Percentiles rank a stretch among this genome's conserved stretches.
phyloP scores from a whole-genome alignment of 35 echinoderm and acorn worm species.

The Nesometra sesokonis region DNA sequence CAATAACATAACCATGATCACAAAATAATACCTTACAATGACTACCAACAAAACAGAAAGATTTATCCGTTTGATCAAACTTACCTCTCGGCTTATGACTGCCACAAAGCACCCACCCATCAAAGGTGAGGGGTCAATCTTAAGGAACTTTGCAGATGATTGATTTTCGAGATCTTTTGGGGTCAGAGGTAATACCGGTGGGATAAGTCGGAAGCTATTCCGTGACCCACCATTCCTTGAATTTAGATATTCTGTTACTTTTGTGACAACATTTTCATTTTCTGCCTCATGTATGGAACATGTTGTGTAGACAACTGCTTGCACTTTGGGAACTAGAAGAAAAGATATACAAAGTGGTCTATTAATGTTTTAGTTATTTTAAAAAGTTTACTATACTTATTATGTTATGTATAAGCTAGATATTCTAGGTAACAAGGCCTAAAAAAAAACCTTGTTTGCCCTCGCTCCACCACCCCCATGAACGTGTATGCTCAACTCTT shows the following conservation, averaged over 20 bases:
- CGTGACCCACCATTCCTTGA: conserved; percentile 18
- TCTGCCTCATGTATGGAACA: conserved; percentile 73
- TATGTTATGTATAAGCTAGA: too few relatives aligned
- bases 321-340: conserved; percentile 66
- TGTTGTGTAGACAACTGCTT: conserved; percentile 83
- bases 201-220: conserved; percentile 55
- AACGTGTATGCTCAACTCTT: too few relatives aligned
- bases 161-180: conserved; percentile 67
- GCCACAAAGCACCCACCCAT: conserved; percentile 91
- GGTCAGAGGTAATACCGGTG: conserved; percentile 73
- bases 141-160: conserved; percentile 40
- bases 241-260: conserved; percentile 65
- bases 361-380: too few relatives aligned
- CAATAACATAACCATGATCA: too few relatives aligned
- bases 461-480: too few relatives aligned
- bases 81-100: conserved; percentile 83
- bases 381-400: too few relatives aligned
- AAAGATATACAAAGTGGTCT: neutral
- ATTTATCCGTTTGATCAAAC: neutral
- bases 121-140: conserved; percentile 39
- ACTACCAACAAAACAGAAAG: too few relatives aligned
- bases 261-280: conserved; percentile 95
- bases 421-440: too few relatives aligned
- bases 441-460: too few relatives aligned
- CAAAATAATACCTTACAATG: too few relatives aligned